A percentile compares a stretch with the other conserved stretches of the same genome.
Evolutionary conservation across 2,888 invertebrate genomes (phyloP).

Genomic region (Acanthosepion lycidas): DNA sequence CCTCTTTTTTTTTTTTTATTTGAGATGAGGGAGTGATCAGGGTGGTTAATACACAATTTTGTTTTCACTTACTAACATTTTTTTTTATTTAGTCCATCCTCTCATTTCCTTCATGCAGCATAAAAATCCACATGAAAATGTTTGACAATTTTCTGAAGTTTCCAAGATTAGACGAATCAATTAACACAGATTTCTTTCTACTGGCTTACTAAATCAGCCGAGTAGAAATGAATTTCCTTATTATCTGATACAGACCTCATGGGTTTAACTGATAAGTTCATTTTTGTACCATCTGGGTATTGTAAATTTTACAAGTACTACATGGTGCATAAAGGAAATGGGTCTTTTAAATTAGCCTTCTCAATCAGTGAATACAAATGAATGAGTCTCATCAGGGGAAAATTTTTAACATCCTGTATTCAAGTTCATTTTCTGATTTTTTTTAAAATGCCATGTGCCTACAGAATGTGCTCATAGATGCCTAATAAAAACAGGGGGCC

Average conservation of each 20-base stretch:
- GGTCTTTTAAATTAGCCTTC: neutral
- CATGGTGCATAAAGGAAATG: neutral
- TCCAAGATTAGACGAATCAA: neutral
- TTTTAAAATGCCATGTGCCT: too few relatives aligned
- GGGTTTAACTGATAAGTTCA: neutral
- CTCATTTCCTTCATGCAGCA: neutral
- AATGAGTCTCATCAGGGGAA: too few relatives aligned
- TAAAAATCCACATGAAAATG: neutral
- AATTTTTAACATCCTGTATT: too few relatives aligned
- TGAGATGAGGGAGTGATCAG: neutral
- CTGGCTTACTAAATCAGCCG: neutral
- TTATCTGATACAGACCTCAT: slow-evolving; percentile 1
- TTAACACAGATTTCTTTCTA: neutral
- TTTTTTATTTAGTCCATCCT: neutral
- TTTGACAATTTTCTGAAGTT: neutral
- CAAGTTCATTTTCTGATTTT: too few relatives aligned
- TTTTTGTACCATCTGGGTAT: neutral
- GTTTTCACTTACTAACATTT: neutral
- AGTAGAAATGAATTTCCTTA: neutral
- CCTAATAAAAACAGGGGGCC: too few relatives aligned
- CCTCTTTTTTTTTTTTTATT: neutral
- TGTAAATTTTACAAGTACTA: neutral
- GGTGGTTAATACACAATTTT: too few relatives aligned
- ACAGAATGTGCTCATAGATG: too few relatives aligned
- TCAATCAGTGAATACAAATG: too few relatives aligned